These are phyloP conservation scores for Mythimna ferrago DNA, from an alignment of 2,888 invertebrate species.

Conservation along the genomic window DNA sequence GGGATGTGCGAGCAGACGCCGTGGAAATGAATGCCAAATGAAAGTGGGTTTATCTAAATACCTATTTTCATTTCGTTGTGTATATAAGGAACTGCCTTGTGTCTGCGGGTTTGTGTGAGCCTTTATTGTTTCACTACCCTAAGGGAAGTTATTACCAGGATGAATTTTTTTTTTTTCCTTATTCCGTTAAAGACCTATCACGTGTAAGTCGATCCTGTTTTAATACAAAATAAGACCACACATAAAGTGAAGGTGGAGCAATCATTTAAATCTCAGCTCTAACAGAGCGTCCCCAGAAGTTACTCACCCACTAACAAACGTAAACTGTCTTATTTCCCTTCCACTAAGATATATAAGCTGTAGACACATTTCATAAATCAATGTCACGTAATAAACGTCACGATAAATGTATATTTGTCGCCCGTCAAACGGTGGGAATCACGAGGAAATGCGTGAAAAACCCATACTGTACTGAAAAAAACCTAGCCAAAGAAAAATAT, in stretches of 20 bases:
- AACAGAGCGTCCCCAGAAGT: constrained; percentile 21
- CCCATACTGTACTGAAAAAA: constrained; percentile 37
- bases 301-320: constrained; percentile 26
- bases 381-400: constrained; percentile 77
- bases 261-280: constrained; percentile 15
- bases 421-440: constrained; percentile 70
- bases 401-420: constrained; percentile 79
- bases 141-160: neutral
- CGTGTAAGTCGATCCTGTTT: neutral
- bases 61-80: neutral
- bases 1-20: constrained; percentile 9
- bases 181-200: neutral
- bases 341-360: constrained; percentile 50
- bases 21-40: constrained; percentile 9
- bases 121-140: neutral
- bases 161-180: neutral
- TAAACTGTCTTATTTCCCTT: constrained; percentile 51
- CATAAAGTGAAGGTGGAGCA: neutral
- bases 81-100: neutral
- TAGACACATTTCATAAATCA: constrained; percentile 74
- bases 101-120: neutral
- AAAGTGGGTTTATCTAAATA: neutral
- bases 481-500: constrained; percentile 42
- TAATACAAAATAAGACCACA: neutral
- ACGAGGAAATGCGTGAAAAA: constrained; percentile 64